Percentiles rank a stretch among this genome's conserved stretches.
These are phyloP conservation scores for Emydoidea blandingii DNA, from an alignment of 2,797 vertebrate species.

Conservation along the genomic window DNA sequence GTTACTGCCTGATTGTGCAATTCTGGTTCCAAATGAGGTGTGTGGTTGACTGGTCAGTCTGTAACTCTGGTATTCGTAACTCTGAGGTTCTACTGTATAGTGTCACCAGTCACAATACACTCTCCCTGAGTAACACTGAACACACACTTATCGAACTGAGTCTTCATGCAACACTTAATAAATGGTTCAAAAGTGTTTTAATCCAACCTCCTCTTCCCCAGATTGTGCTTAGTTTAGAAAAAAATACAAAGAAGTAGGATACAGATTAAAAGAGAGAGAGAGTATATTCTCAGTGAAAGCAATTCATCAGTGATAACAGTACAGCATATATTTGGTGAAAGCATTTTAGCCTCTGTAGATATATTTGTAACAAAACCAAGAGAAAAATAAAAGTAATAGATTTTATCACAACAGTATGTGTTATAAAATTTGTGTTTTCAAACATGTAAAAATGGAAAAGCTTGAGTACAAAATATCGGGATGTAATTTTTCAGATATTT, in stretches of 20 bases:
- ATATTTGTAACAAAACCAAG: background rate
- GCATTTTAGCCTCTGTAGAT: background rate
- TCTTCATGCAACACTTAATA: background rate
- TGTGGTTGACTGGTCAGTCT: too few species aligned
- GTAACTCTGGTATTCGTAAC: too few species aligned
- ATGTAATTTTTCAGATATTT: background rate
- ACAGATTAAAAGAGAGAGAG: background rate
- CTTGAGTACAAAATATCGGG: background rate
- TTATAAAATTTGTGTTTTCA: background rate
- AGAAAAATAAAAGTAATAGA: background rate
- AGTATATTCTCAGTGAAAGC: background rate
- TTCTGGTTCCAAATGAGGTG: too few species aligned
- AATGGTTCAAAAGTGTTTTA: background rate
- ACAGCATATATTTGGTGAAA: slow-evolving; percentile 22
- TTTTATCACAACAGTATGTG: background rate
- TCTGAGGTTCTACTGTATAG: background rate
- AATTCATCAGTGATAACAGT: background rate
- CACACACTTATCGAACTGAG: background rate
- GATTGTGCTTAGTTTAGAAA: background rate
- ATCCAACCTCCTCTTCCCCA: background rate
- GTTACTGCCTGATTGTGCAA: too few species aligned
- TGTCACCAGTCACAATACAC: background rate
- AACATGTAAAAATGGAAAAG: background rate
- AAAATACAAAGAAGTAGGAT: background rate
- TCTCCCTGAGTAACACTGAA: background rate